These are phyloP conservation scores for Acipenser oxyrinchus DNA, from an alignment of 2,797 vertebrate species.

Conservation along the genomic window DNA sequence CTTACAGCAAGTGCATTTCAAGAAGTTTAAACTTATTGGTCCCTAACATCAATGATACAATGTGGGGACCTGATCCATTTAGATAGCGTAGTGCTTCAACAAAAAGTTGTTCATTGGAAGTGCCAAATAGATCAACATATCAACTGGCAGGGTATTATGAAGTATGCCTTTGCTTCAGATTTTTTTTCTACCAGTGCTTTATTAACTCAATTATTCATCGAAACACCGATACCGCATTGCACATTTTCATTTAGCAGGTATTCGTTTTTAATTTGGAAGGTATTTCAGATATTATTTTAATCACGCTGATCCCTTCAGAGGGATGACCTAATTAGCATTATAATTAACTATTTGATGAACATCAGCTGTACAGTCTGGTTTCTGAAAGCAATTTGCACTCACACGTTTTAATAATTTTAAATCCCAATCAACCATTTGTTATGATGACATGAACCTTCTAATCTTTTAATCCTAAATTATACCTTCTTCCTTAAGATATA, in stretches of 20 bases:
- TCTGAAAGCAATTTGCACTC: not conserved
- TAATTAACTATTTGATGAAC: conserved; percentile 46
- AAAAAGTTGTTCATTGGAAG: not conserved
- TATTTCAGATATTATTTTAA: conserved; percentile 36
- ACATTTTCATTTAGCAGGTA: conserved; percentile 43
- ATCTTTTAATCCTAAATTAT: conserved; percentile 58
- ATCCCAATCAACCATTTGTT: conserved; percentile 48
- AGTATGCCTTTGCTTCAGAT: not conserved
- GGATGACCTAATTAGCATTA: conserved; percentile 40
- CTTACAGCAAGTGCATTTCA: too few species aligned
- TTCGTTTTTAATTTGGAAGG: conserved; percentile 37
- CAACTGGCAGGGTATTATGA: conserved; percentile 5
- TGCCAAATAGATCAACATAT: not conserved
- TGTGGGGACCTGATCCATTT: not conserved
- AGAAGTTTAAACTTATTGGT: too few species aligned
- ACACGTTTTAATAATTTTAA: conserved; percentile 2
- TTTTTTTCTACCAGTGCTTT: conserved; percentile 6
- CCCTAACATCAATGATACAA: not conserved
- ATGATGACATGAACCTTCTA: conserved; percentile 47
- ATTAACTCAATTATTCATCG: conserved; percentile 13
- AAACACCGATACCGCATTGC: not conserved
- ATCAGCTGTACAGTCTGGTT: not conserved
- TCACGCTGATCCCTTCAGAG: conserved; percentile 44
- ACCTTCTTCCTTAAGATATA: conserved; percentile 32
- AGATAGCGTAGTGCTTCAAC: not conserved